Base-by-base conservation (phyloP, 1,140 invertebrate species). In the Nephila pilipes region DNA sequence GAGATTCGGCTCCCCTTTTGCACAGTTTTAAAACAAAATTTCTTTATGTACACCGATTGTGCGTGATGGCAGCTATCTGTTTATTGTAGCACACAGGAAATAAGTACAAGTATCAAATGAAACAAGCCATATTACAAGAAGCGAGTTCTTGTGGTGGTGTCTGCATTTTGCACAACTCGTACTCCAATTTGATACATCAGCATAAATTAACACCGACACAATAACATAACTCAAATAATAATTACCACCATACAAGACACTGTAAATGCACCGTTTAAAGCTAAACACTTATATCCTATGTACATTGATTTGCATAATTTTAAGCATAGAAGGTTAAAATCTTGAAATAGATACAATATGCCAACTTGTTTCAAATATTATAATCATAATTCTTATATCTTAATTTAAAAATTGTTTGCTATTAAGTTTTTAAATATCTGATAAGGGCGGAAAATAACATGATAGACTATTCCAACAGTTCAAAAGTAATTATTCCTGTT, bases 1-100 rank as follows among this genome's bases (percentile, higher is more conserved):
- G 20, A 88, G 54, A 69, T 46, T 38, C 16, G 57, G 60, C 87
- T 69, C 87, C 69, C 69, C 25, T 20, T 57, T 65, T 87, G 88
- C 88, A 90, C 87, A 79, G 88, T 80, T 75, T 75, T 60, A 32
- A 90, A 79, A 87, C 46, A 75, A 88, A 65, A 83, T 60, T 91
- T 83, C 36, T 83, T 80, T 83, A 91, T 91, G 20, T 91, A 91
- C 89, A 91, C 79, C 32, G 55, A 83, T 91, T 91, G 89, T 91
- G 89, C 89, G 89, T 91, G 14, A 79, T 91, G 89, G 89, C 89
- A 91, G 89, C 89, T 91, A 91, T 91, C 20, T 91, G 32, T 91
- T 81, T 81, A 63, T 83, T 58, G 75, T 83, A 91, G 80, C 79
- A 91, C 75, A 91, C 36, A 65, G 36, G 54, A 91, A 83, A 91